Evolutionary conservation across 2,888 invertebrate species (phyloP).

Genomic region (Amphiduros pacificus): DNA sequence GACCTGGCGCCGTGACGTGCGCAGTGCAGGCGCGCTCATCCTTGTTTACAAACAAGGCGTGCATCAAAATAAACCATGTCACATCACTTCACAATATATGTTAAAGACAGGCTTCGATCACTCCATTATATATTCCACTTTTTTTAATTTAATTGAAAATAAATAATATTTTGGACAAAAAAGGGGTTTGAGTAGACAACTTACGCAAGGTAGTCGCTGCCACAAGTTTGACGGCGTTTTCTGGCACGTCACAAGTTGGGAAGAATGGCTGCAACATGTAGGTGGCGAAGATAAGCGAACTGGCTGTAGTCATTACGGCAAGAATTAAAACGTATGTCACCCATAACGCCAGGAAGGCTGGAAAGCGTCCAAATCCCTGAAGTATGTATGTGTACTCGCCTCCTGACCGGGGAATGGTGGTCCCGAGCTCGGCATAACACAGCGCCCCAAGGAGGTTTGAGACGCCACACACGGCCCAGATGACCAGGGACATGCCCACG

Average conservation of each 20-base stretch:
- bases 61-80: too few relatives aligned
- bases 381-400: constrained; percentile 86
- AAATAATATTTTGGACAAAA: too few relatives aligned
- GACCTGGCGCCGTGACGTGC: too few relatives aligned
- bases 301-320: neutral
- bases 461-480: constrained; percentile 23
- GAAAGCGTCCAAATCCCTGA: constrained; percentile 77
- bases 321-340: constrained; percentile 56
- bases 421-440: constrained; percentile 29
- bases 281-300: constrained; percentile 14
- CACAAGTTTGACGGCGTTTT: neutral
- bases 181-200: too few relatives aligned
- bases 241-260: neutral
- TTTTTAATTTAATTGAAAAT: too few relatives aligned
- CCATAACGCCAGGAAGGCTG: constrained; percentile 80
- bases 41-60: too few relatives aligned
- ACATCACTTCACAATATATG: too few relatives aligned
- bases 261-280: constrained; percentile 2
- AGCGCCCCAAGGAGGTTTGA: constrained; percentile 23
- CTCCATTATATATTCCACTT: too few relatives aligned
- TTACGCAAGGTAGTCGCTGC: neutral
- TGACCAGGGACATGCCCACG: constrained; percentile 23
- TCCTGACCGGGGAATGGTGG: constrained; percentile 60
- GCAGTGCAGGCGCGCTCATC: too few relatives aligned
- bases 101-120: too few relatives aligned